Evolutionary conservation across 2,888 invertebrate species (phyloP).

Genomic region (Noctua pronuba): DNA sequence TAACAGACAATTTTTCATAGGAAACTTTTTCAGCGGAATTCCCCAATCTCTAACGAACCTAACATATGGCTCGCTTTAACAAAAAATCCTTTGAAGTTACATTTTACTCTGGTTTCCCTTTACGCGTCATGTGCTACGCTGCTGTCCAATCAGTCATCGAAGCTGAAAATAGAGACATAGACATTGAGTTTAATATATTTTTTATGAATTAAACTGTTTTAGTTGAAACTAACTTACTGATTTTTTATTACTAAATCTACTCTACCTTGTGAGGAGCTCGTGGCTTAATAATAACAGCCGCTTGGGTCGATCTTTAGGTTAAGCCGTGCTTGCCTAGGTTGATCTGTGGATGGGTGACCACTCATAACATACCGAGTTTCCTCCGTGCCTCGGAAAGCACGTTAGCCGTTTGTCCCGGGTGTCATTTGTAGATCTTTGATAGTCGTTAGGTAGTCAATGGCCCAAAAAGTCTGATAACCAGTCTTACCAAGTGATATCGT

Average conservation of each 20-base stretch:
- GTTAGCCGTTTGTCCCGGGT: too few species aligned
- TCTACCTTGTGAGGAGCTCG: background rate
- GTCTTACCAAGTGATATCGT: too few species aligned
- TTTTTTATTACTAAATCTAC: background rate
- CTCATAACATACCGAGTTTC: too few species aligned
- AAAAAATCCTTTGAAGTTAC: constrained; percentile 54
- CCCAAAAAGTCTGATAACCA: too few species aligned
- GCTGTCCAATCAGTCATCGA: constrained; percentile 34
- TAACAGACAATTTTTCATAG: constrained; percentile 16
- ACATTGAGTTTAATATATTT: background rate
- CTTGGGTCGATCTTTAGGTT: too few species aligned
- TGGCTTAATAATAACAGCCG: too few species aligned
- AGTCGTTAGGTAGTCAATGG: too few species aligned
- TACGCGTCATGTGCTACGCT: constrained; percentile 3
- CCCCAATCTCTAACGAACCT: constrained; percentile 48
- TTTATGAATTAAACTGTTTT: background rate
- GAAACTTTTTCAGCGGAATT: constrained; percentile 26
- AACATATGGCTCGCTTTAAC: constrained; percentile 33
- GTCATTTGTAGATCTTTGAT: too few species aligned
- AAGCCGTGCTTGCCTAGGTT: too few species aligned
- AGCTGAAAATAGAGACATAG: background rate
- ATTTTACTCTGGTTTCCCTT: constrained; percentile 39
- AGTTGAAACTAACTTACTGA: background rate
- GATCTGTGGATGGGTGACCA: too few species aligned
- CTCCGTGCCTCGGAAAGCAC: too few species aligned